phyloP scores from a whole-genome alignment of 1,140 invertebrate species.

The Drosophila cardini region DNA sequence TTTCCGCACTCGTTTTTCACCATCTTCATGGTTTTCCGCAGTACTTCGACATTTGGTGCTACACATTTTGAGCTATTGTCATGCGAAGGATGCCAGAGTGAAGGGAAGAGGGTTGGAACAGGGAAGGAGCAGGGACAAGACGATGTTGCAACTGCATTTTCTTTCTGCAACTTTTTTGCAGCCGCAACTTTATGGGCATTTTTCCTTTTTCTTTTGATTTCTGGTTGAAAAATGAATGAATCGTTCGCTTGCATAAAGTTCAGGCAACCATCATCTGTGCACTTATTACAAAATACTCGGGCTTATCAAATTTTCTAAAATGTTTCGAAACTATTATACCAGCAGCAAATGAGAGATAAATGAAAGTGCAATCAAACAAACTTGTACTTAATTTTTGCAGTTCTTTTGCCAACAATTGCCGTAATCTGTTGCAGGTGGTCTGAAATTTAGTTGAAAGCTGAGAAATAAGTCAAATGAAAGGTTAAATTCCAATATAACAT shows the following conservation, averaged over 20 bases:
- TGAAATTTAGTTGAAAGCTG: neutral
- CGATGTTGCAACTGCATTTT: conserved; percentile 22
- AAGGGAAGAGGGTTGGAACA: neutral
- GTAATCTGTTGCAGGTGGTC: neutral
- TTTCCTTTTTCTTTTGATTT: conserved; percentile 25
- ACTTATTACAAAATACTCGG: conserved; percentile 48
- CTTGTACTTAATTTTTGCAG: neutral
- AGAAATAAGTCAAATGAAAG: neutral
- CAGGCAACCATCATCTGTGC: conserved; percentile 30
- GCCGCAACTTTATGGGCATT: conserved; percentile 46
- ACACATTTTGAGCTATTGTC: conserved; percentile 74
- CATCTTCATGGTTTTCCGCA: conserved; percentile 10
- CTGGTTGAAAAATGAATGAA: conserved; percentile 46
- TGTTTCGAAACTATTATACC: conserved; percentile 31
- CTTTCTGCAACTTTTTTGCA: conserved; percentile 50
- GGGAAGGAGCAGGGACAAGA: neutral
- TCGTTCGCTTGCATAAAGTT: conserved; percentile 36
- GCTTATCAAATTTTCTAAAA: conserved; percentile 58
- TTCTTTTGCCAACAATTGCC: neutral
- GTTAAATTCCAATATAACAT: neutral
- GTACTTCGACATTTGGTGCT: conserved; percentile 55
- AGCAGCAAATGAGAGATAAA: conserved; percentile 11
- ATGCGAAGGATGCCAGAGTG: conserved; percentile 2
- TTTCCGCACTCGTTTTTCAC: conserved; percentile 26
- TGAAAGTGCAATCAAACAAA: conserved; percentile 16